Evolutionary conservation across 2,888 invertebrate species (phyloP), one percentile per base, ranked within the genome.

Genomic region (Acleris literana): DNA sequence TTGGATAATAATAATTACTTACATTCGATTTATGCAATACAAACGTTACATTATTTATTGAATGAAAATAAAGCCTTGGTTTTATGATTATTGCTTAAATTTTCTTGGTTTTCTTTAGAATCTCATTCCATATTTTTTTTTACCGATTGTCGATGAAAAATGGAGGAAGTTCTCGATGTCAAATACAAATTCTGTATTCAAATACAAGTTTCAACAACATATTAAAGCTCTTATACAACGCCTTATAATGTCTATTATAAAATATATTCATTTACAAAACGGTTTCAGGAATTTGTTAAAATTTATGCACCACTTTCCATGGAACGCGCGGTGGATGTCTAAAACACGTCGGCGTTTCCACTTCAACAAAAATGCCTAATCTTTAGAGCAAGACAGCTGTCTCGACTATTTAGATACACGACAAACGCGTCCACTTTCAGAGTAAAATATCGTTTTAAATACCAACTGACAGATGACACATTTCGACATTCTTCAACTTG

Each of bases 401-500:
- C 78, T 83, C 79, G 77, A 83, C 86, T 88, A 88, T 89, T 88
- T 87, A 84, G 87, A 88, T 84, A 86, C 83, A 83, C 81, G 83
- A 83, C 83, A 76, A 81, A 81, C 80, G 80, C 76, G 79, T 79
- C 82, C 86, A 84, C 85, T 85, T 88, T 80, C 84, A 83, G 83
- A 90, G 88, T 89, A 92, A 92, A 91, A 91, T 90, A 92, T 92
- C 87, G 90, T 84, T 90, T 87, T 92, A 92, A 92, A 92, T 87
- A 84, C 88, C 92, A 81, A 90, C 85, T 92, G 92, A 92, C 92
- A 92, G 92, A 88, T 90, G 92, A 92, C 92, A 92, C 92, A 90
- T 92, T 90, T 92, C 88, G 86, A 90, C 91, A 92, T 92, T 90
- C 90, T 88, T 92, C 89, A 91, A 91, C 91, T 91, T 91, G 91